phyloP scores from a whole-genome alignment of 2,888 invertebrate species.

The Ophonus ardosiacus region DNA sequence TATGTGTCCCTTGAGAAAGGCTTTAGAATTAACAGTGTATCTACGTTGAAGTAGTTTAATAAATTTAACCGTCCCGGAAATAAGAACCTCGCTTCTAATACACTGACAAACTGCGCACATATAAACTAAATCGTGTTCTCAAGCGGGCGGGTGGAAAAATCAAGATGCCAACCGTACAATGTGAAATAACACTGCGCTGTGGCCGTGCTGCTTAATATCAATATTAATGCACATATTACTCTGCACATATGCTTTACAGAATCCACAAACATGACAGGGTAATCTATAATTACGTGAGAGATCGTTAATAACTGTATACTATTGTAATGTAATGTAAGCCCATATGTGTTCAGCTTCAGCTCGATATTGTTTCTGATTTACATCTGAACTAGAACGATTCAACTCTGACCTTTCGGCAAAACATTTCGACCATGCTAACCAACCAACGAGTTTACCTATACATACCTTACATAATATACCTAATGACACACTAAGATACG shows the following conservation, averaged over 20 bases:
- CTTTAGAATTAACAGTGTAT: constrained; percentile 45
- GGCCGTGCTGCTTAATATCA: constrained; percentile 33
- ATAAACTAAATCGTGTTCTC: constrained; percentile 51
- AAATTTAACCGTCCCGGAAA: constrained; percentile 61
- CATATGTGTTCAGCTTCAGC: background rate
- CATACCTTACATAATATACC: too few species aligned
- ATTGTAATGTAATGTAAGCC: background rate
- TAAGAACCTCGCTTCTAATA: constrained; percentile 51
- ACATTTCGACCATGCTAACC: background rate
- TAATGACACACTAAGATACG: too few species aligned
- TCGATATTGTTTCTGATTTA: constrained; percentile 15
- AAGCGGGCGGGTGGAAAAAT: constrained; percentile 45
- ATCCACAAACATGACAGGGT: constrained; percentile 40
- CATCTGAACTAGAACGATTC: constrained; percentile 15
- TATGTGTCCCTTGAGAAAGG: constrained; percentile 4
- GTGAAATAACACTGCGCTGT: constrained; percentile 26
- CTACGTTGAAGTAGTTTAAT: constrained; percentile 44
- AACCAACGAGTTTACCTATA: background rate
- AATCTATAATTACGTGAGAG: constrained; percentile 48
- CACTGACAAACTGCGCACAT: constrained; percentile 59
- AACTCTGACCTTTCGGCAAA: constrained; percentile 16
- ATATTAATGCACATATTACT: constrained; percentile 41
- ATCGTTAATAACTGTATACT: constrained; percentile 35
- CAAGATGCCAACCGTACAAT: constrained; percentile 51
- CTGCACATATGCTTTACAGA: constrained; percentile 4